Evolutionary conservation across 2,797 vertebrate species (phyloP).

Genomic region (Syndactyla subalaris): DNA sequence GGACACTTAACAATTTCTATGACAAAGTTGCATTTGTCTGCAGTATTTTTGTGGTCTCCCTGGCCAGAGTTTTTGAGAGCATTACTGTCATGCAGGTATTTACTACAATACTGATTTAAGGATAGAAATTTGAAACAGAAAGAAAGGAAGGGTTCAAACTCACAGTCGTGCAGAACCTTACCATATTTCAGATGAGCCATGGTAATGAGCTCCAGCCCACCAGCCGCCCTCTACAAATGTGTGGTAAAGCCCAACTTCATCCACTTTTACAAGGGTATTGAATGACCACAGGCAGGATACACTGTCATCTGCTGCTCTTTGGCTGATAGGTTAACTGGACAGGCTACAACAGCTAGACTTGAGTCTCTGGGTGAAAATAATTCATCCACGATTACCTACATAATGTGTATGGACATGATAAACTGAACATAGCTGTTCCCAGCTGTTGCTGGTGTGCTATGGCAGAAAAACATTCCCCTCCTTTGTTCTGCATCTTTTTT

Average conservation of each 20-base stretch:
- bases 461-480: neutral
- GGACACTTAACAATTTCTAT: neutral
- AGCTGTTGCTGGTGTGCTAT: neutral
- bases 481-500: neutral
- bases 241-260: neutral
- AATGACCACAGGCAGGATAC: neutral
- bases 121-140: neutral
- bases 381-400: rapidly evolving
- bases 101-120: neutral
- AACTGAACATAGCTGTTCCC: neutral
- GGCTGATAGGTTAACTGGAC: neutral
- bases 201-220: neutral
- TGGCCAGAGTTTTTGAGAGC: neutral
- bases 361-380: neutral
- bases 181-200: neutral
- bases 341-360: neutral
- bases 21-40: neutral
- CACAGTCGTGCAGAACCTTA: neutral
- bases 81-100: neutral
- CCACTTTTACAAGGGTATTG: neutral
- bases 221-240: neutral
- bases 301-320: neutral
- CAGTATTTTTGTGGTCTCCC: neutral
- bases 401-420: neutral
- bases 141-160: neutral